Percentiles rank a stretch among this genome's conserved stretches.
These are phyloP conservation scores for Ganaspis sp. DNA, from an alignment of 1,140 invertebrate species.

Conservation along the genomic window DNA sequence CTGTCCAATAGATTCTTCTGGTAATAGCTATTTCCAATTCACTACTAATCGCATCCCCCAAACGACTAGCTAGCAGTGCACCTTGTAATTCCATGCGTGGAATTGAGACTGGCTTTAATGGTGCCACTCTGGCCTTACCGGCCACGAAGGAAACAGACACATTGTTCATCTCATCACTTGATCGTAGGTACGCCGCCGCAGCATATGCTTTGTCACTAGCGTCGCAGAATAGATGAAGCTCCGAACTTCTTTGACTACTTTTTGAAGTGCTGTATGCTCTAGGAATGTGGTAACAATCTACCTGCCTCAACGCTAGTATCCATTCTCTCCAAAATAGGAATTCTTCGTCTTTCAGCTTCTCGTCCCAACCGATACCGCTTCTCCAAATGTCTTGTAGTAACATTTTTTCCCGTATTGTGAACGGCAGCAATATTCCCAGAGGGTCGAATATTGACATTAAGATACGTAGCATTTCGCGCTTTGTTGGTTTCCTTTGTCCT, in stretches of 20 bases:
- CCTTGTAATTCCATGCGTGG: constrained; percentile 58
- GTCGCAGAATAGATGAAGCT: constrained; percentile 66
- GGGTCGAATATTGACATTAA: neutral
- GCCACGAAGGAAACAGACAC: constrained; percentile 41
- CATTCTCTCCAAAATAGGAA: neutral
- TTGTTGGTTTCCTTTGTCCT: neutral
- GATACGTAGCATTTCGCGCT: neutral
- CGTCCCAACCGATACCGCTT: constrained; percentile 29
- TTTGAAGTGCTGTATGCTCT: neutral
- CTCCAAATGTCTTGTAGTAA: constrained; percentile 26
- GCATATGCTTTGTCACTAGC: constrained; percentile 61
- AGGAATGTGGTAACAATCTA: neutral
- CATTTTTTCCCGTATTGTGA: neutral
- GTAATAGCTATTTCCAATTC: constrained; percentile 31
- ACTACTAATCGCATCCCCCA: constrained; percentile 31
- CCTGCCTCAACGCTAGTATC: neutral
- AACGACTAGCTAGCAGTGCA: constrained; percentile 50
- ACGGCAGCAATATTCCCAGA: neutral
- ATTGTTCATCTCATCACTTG: neutral
- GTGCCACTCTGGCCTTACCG: constrained; percentile 52
- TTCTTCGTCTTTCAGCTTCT: neutral
- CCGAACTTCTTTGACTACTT: constrained; percentile 42
- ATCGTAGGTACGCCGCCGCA: constrained; percentile 55
- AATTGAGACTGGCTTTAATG: constrained; percentile 51
- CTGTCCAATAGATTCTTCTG: constrained; percentile 45